Evolutionary conservation across 2,797 vertebrate species (phyloP), one percentile per base, ranked within the genome.

Genomic region (Masticophis lateralis): DNA sequence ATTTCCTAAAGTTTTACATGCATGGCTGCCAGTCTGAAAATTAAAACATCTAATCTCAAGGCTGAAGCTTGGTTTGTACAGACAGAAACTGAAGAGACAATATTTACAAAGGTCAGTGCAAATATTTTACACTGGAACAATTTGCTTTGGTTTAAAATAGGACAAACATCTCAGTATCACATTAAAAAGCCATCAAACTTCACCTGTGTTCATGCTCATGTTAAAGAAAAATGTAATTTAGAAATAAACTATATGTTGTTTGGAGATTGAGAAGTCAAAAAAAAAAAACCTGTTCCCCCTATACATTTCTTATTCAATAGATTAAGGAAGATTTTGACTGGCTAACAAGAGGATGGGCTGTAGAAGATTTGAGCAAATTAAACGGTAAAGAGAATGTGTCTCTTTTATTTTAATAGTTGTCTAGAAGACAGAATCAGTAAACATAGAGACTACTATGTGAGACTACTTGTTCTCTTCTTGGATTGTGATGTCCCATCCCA

Each of bases 1-100:
- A 83, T 96, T 94, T 95, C 90, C 59, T 96, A 89, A 91, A 0
- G 89, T 94, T 92, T 93, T 83, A 53, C 86, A 55, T 88, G 32
- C 0, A 0, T 3, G 53, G 79, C 90, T 95, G 90, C 89, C 92
- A 66, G 91, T 95, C 94, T 96, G 86, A 93, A n/a, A 86, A 95
- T 93, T 32, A 87, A 74, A 14, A 89, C 86, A 95, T 92, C 91
- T 95, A 95, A 93, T 93, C 86, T 0, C 92, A 94, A 93, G 91
- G 1, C 66, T 61, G 83, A 90, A 69, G 59, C 2, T 93, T 92
- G 94, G 86, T 94, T 93, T 95, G 79, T 92, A 95, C 94, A 95
- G 93, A 91, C 90, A 91, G 56, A 92, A 63, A 69, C 88, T 74
- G 53, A 93, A 61, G 61, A 86, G 87, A 94, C 79, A 79, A 37